Conservation (phyloP, 2,797 vertebrate species). For the Pantherophis vulpinus region DNA sequence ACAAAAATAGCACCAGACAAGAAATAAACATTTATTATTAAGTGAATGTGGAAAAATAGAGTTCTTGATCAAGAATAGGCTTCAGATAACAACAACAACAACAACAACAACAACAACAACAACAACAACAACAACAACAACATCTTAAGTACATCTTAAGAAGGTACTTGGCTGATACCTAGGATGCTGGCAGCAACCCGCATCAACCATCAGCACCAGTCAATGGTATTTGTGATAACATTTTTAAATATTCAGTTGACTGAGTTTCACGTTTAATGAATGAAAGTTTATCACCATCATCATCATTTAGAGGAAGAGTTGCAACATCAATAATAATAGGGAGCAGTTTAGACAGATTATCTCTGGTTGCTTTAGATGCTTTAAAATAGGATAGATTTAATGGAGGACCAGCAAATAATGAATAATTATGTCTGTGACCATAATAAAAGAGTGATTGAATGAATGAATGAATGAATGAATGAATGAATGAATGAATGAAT, state of each 20-base stretch:
- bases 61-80: not conserved
- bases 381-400: not conserved
- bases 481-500: not conserved
- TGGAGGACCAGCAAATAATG: not conserved
- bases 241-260: too few relatives aligned
- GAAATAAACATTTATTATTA: not conserved
- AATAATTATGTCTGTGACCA: not conserved
- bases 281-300: too few relatives aligned
- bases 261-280: too few relatives aligned
- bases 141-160: too few relatives aligned
- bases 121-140: too few relatives aligned
- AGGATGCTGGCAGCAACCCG: too few relatives aligned
- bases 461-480: not conserved
- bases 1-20: not conserved
- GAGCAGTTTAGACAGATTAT: not conserved
- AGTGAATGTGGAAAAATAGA: not conserved
- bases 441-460: not conserved
- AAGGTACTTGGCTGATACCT: too few relatives aligned
- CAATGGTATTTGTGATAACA: too few relatives aligned
- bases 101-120: too few relatives aligned
- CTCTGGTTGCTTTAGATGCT: not conserved
- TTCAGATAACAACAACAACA: not conserved
- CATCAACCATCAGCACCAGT: too few relatives aligned
- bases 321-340: not conserved
- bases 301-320: not conserved